Evolutionary conservation across 2,888 invertebrate genomes (phyloP), one percentile per base, ranked within the genome.

Genomic region (Lissonota sp.): DNA sequence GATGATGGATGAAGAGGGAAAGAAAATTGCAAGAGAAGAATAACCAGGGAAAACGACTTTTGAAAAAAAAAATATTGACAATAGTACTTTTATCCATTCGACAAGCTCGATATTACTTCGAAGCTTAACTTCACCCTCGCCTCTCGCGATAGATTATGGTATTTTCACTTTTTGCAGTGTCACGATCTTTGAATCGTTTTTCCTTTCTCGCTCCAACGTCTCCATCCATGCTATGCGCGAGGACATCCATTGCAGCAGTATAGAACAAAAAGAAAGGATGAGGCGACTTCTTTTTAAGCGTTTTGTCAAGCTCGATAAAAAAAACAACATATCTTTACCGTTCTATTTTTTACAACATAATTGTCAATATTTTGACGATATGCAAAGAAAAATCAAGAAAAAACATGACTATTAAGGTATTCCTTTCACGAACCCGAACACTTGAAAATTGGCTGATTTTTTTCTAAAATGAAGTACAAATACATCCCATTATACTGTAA

Each of bases 121-220:
- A 62, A 63, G 57, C 1, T 26, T 26, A 26, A 26, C 26, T 1
- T 26, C 26, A 26, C 26, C 26, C 26, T 73, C 69, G 39, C 26
- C 26, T 26, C 26, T 39, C 57, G 37, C n/a, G n/a, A n/a, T n/a
- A 57, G 66, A 75, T 51, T 46, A 63, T 73, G 63, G 67, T 76
- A 76, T 67, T 80, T 80, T 80, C 80, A 80, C 71, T 80, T 76
- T 76, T 80, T 66, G 67, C 71, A 46, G 26, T 37, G 42, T 57
- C 74, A 74, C 60, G 77, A 58, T 69, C 73, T 10, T 26, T 40
- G 44, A 67, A 57, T 55, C 62, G 57, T 74, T 80, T 42, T 55
- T 70, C 40, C 49, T 16, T 58, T 12, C 44, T 75, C 79, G 66
- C 42, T 62, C 0, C 49, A 71, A 71, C 44, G 49, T 42, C 44